Base-by-base conservation (phyloP, 1,140 invertebrate species). In the Doryteuthis pealeii region DNA sequence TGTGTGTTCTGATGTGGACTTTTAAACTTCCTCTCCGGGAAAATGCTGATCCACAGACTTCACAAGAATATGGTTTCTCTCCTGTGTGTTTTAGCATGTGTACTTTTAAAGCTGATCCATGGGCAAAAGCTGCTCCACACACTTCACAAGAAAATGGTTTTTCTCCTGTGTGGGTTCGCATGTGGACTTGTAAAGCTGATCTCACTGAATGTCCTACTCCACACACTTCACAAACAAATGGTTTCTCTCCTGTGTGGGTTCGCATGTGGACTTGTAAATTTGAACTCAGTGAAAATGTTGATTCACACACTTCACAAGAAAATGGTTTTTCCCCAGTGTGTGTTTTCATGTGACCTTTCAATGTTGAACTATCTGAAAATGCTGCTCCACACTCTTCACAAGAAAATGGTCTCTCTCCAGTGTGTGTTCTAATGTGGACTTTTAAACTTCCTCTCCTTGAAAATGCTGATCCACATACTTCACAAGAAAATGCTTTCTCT, bases 21-120 rank as follows among this genome's bases (percentile, higher is more conserved):
- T 96, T 96, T 40, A 97, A 89, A 83, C 96, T 96, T 62, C 93
- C 95, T 58, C 95, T 91, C 87, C 95, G 94, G 87, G 95, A 95
- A 84, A 96, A 96, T 79, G 92, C 66, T 26, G 94, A 90, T 76
- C 92, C 92, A 88, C 94, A 96, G 0, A 94, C 93, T 0, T 93
- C 92, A 84, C 94, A 96, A 81, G 95, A 95, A 89, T 96, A 94
- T 0, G 94, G 94, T 32, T 76, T 78, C 45, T 76, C 77, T 5
- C 74, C 77, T 2, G 77, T 75, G 45, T 94, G 93, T 71, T 92
- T 91, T 32, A 92, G 86, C 87, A 91, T 90, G 84, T 94, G 92
- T 22, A 92, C 88, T 54, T 91, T 91, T 0, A 94, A 86, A 62
- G 92, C 91, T 83, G 93, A 92, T 87, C 91, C 90, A 28, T 71